These are phyloP conservation scores for Ptychochromis oligacanthus DNA, from an alignment of 2,113 vertebrate species.

Conservation along the genomic window DNA sequence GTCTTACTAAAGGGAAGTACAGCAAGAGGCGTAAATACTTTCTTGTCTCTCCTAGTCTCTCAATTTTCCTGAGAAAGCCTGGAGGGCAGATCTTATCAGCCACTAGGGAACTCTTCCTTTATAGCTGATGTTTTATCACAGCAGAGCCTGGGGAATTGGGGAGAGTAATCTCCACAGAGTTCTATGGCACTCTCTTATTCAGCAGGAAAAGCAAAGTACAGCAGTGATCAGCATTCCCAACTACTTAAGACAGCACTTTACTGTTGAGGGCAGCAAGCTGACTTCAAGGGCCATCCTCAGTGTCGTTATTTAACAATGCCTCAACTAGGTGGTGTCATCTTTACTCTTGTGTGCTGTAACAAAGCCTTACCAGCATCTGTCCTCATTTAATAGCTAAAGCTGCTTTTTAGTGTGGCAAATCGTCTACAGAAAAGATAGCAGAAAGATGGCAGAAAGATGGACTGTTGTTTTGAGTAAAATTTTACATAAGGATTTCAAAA, in stretches of 20 bases:
- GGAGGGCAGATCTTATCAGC: slow-evolving; percentile 52
- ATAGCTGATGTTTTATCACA: slow-evolving; percentile 55
- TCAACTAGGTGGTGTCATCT: background rate
- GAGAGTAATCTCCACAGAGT: slow-evolving; percentile 26
- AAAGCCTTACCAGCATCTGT: background rate
- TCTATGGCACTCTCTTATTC: slow-evolving; percentile 18
- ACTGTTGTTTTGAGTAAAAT: background rate
- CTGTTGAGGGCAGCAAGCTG: background rate
- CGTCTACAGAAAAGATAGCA: too few species aligned
- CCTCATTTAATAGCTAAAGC: too few species aligned
- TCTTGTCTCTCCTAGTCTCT: slow-evolving; percentile 15
- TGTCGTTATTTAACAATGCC: background rate
- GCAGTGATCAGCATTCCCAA: background rate
- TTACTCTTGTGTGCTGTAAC: background rate
- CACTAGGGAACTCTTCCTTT: slow-evolving; percentile 24
- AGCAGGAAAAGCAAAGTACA: slow-evolving; percentile 22
- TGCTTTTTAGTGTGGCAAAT: too few species aligned
- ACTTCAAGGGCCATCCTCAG: background rate
- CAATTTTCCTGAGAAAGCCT: slow-evolving; percentile 42
- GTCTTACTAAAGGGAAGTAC: slow-evolving; percentile 24
- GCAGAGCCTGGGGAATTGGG: slow-evolving; percentile 13
- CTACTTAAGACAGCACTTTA: background rate
- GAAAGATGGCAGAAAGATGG: background rate
- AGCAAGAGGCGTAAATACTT: background rate
- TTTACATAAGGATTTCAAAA: background rate